Conservation (phyloP, 2,888 invertebrate genomes). For the Microplitis manilae region DNA sequence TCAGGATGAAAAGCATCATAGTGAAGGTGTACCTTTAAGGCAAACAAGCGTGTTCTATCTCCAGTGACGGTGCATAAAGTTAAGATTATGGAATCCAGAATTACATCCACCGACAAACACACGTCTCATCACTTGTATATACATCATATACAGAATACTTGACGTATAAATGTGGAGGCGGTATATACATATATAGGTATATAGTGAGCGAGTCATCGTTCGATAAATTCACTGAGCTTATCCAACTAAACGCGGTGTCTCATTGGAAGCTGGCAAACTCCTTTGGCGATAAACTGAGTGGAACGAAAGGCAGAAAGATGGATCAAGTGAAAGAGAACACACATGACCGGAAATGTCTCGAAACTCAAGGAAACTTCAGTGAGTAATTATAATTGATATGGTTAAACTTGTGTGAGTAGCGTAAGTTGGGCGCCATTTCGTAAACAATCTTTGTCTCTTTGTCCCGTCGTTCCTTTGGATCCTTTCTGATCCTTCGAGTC, state of each 20-base stretch:
- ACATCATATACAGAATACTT: not conserved
- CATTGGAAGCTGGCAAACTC: conserved; percentile 1
- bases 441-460: conserved; percentile 52
- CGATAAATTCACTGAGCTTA: not conserved
- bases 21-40: not conserved
- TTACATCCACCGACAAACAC: not conserved
- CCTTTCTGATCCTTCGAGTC: conserved; percentile 56
- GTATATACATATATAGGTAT: not conserved
- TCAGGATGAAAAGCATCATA: not conserved
- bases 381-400: conserved; percentile 20
- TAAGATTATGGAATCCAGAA: not conserved
- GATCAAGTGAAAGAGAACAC: not conserved
- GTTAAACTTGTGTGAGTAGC: conserved; percentile 60
- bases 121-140: not conserved
- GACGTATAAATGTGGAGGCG: not conserved
- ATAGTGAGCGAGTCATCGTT: not conserved
- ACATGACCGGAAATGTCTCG: not conserved
- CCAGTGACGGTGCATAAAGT: not conserved
- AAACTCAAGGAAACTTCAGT: not conserved
- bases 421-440: conserved; percentile 63
- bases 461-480: conserved; percentile 37
- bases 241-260: not conserved
- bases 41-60: not conserved
- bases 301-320: not conserved
- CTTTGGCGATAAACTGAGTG: not conserved